Percentiles rank a stretch among this genome's conserved stretches.
Conservation (phyloP, 2,113 vertebrate genomes). For the Elanoides forficatus region DNA sequence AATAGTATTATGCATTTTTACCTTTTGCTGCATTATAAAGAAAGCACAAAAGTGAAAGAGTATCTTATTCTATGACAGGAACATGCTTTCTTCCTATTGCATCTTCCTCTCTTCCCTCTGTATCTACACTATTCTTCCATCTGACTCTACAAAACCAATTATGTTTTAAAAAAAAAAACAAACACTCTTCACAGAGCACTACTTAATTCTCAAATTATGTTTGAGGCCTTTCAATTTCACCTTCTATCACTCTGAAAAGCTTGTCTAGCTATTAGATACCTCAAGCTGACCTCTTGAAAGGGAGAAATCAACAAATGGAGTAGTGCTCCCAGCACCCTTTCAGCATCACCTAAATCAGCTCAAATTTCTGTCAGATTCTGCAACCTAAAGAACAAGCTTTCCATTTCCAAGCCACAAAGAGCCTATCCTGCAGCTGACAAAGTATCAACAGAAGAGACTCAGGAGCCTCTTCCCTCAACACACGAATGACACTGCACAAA, state of each 20-base stretch:
- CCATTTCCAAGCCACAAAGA: neutral
- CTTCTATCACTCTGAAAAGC: neutral
- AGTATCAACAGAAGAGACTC: neutral
- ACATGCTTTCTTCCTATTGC: neutral
- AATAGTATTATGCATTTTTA: neutral
- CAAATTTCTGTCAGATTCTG: neutral
- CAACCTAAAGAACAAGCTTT: neutral
- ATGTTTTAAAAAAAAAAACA: neutral
- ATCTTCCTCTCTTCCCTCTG: neutral
- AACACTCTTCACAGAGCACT: neutral
- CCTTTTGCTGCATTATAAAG: neutral
- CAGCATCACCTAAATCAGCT: neutral
- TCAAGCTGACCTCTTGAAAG: neutral
- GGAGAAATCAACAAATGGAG: neutral
- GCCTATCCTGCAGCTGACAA: neutral
- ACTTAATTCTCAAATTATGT: neutral
- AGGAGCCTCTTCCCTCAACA: neutral
- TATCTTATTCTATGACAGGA: neutral
- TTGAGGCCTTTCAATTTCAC: neutral
- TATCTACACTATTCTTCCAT: neutral
- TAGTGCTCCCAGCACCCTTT: neutral
- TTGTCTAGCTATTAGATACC: neutral
- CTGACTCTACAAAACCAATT: neutral
- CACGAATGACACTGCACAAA: neutral
- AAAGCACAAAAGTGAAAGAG: neutral